Percentiles rank a stretch among this genome's conserved stretches.
These are phyloP conservation scores for Bombus turneri DNA, from an alignment of 1,140 invertebrate genomes.

Conservation along the genomic window DNA sequence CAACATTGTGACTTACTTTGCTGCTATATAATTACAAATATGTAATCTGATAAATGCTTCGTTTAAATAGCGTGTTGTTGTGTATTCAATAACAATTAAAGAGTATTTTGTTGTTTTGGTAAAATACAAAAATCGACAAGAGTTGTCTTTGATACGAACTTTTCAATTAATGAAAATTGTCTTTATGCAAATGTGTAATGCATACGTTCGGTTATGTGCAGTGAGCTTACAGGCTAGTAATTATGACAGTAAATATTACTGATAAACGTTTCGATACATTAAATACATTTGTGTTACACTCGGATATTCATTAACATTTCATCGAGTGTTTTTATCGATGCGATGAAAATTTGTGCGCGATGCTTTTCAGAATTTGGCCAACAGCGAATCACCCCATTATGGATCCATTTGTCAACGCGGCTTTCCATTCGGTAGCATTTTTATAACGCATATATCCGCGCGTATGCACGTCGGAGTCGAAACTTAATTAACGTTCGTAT, in stretches of 20 bases:
- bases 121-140: not conserved
- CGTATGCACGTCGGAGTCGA: not conserved
- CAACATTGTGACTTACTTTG: too few species aligned
- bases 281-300: not conserved
- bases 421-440: slow-evolving; percentile 22
- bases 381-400: slow-evolving; percentile 16
- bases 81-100: not conserved
- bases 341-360: slow-evolving; percentile 1
- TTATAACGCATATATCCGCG: not conserved
- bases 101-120: not conserved
- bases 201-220: too few species aligned
- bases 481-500: slow-evolving; percentile 40
- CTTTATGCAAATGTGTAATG: not conserved
- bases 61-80: too few species aligned
- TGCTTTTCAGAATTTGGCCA: not conserved
- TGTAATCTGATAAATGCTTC: not conserved
- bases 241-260: not conserved
- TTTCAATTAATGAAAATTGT: not conserved
- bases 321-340: not conserved
- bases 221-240: not conserved
- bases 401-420: slow-evolving; percentile 24
- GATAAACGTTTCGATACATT: not conserved
- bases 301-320: slow-evolving; percentile 14
- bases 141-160: not conserved
- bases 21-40: not conserved